Conservation (phyloP, 2,797 vertebrate species). For the Denticeps clupeoides region DNA sequence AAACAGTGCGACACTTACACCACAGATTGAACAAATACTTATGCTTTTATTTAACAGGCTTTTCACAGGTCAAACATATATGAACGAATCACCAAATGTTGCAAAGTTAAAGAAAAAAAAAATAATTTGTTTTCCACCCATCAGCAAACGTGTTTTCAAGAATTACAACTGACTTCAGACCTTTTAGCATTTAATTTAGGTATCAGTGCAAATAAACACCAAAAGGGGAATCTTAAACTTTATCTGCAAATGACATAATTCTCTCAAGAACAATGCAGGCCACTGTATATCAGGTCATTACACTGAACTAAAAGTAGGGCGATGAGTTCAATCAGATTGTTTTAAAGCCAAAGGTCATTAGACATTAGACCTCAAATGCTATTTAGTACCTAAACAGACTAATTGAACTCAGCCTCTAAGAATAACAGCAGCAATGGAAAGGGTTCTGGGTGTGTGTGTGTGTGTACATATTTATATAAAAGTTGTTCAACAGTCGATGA, state of each 20-base stretch:
- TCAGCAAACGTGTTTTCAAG: too few relatives aligned
- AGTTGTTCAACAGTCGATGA: conserved; percentile 53
- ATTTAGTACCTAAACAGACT: too few relatives aligned
- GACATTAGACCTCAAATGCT: too few relatives aligned
- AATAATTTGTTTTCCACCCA: too few relatives aligned
- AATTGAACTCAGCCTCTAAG: conserved; percentile 18
- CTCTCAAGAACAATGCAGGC: conserved; percentile 58
- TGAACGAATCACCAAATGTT: too few relatives aligned
- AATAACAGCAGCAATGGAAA: too few relatives aligned
- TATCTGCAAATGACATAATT: conserved; percentile 59
- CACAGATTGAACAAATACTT: too few relatives aligned
- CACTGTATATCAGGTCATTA: conserved; percentile 54
- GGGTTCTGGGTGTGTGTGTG: too few relatives aligned
- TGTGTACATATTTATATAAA: conserved; percentile 58
- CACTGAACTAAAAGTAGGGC: conserved; percentile 42
- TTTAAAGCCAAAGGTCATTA: too few relatives aligned
- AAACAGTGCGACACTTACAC: too few relatives aligned
- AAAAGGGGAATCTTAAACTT: conserved; percentile 46
- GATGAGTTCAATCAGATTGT: conserved; percentile 53
- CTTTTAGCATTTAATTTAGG: conserved; percentile 73
- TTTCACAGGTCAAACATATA: too few relatives aligned
- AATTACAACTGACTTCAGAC: conserved; percentile 51
- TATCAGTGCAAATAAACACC: conserved; percentile 79
- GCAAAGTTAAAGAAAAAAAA: conserved; percentile 36
- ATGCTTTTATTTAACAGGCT: too few relatives aligned